phyloP scores from a whole-genome alignment of 2,888 invertebrate genomes.

The Mesorhabditis sp. region DNA sequence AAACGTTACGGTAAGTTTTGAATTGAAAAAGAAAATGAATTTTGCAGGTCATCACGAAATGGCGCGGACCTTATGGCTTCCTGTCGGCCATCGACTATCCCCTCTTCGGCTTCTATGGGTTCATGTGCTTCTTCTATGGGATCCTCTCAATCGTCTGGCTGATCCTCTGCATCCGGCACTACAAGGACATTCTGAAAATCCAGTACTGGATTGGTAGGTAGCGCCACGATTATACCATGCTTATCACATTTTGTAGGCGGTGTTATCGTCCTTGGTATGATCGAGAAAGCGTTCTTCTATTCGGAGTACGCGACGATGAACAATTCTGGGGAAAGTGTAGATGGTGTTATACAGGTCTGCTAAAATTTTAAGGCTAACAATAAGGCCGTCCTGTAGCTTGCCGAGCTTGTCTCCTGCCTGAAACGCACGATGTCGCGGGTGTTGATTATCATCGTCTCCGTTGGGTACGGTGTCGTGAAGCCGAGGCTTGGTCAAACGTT shows the following conservation, averaged over 20 bases:
- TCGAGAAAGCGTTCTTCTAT: slow-evolving; percentile 78
- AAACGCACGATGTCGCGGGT: slow-evolving; percentile 86
- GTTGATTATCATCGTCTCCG: slow-evolving; percentile 86
- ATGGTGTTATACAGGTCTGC: slow-evolving; percentile 59
- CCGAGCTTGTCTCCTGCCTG: slow-evolving; percentile 84
- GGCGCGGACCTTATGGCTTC: slow-evolving; percentile 72
- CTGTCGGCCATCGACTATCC: slow-evolving; percentile 86
- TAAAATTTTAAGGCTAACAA: background rate
- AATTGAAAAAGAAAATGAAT: slow-evolving; percentile 7
- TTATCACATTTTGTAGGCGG: slow-evolving; percentile 36
- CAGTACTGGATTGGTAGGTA: slow-evolving; percentile 85
- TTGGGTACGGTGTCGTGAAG: slow-evolving; percentile 92
- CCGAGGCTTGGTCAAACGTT: slow-evolving; percentile 83
- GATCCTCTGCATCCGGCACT: slow-evolving; percentile 76
- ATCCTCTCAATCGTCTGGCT: slow-evolving; percentile 80
- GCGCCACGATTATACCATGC: background rate
- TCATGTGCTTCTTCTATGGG: slow-evolving; percentile 83
- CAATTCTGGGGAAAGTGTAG: slow-evolving; percentile 65
- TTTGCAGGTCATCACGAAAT: slow-evolving; percentile 20
- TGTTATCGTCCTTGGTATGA: slow-evolving; percentile 61
- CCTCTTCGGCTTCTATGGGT: slow-evolving; percentile 79
- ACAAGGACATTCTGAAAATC: slow-evolving; percentile 82
- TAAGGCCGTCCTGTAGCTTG: slow-evolving; percentile 62
- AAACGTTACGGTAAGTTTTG: slow-evolving; percentile 9
- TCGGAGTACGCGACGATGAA: slow-evolving; percentile 80